These are phyloP conservation scores for Cordilura impudica DNA, from an alignment of 2,888 invertebrate genomes.

Conservation along the genomic window DNA sequence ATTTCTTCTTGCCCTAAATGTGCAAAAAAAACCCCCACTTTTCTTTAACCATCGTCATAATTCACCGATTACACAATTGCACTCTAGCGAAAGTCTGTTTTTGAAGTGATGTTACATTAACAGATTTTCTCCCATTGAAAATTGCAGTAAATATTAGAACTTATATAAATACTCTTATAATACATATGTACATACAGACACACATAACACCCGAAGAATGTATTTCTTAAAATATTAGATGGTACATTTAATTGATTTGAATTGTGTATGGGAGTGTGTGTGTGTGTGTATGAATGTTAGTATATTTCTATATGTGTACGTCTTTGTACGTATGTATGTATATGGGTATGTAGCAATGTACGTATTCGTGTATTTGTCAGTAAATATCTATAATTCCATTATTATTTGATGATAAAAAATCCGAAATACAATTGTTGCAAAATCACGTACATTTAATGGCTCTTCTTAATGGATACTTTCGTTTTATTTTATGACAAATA, in stretches of 20 bases:
- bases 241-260: neutral
- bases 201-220: neutral
- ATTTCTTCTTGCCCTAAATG: too few species aligned
- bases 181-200: neutral
- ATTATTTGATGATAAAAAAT: slow-evolving; percentile 39
- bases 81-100: neutral
- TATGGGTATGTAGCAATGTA: neutral
- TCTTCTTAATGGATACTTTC: slow-evolving; percentile 44
- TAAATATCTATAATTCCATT: slow-evolving; percentile 48
- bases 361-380: neutral
- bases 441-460: slow-evolving; percentile 54
- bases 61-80: too few species aligned
- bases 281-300: neutral
- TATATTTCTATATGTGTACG: neutral
- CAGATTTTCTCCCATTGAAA: slow-evolving; percentile 11
- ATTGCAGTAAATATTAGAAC: slow-evolving; percentile 8
- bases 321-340: neutral
- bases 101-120: slow-evolving; percentile 9
- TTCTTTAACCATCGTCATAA: too few species aligned
- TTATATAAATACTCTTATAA: neutral
- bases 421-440: slow-evolving; percentile 53
- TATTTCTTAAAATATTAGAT: neutral
- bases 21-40: too few species aligned
- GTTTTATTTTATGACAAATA: slow-evolving; percentile 24
- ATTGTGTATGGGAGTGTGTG: neutral